These are phyloP conservation scores for Galemys pyrenaicus DNA, from an alignment of 2,113 vertebrate species.

Conservation along the genomic window DNA sequence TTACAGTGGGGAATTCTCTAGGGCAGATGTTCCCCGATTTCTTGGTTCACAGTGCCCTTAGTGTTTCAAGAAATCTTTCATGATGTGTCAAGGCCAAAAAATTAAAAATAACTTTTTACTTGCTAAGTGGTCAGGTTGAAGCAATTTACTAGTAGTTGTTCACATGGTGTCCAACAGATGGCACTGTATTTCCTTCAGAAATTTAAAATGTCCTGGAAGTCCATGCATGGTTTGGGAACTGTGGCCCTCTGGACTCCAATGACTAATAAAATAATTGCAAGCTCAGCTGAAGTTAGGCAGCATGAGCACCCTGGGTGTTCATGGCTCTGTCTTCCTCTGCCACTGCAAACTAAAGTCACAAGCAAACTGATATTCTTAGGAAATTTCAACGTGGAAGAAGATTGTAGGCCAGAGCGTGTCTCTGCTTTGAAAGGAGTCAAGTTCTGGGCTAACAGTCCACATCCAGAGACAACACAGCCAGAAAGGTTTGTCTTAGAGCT, in stretches of 20 bases:
- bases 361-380: background rate
- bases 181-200: constrained; percentile 52
- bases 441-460: background rate
- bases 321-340: constrained; percentile 7
- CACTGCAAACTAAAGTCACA: background rate
- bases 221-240: background rate
- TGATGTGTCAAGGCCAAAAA: background rate
- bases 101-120: background rate
- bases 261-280: constrained; percentile 22
- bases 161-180: constrained; percentile 52
- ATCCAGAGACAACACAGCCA: background rate
- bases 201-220: background rate
- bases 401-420: background rate
- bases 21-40: background rate
- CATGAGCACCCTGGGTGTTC: background rate
- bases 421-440: constrained; percentile 5
- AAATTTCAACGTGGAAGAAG: background rate
- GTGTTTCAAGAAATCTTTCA: constrained; percentile 43
- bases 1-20: background rate
- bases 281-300: background rate
- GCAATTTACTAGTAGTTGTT: constrained; percentile 44
- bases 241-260: background rate
- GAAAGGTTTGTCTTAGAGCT: background rate
- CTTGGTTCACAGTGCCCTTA: background rate
- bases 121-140: background rate